phyloP scores from a whole-genome alignment of 2,113 vertebrate species.

The Epinephelus fuscoguttatus region DNA sequence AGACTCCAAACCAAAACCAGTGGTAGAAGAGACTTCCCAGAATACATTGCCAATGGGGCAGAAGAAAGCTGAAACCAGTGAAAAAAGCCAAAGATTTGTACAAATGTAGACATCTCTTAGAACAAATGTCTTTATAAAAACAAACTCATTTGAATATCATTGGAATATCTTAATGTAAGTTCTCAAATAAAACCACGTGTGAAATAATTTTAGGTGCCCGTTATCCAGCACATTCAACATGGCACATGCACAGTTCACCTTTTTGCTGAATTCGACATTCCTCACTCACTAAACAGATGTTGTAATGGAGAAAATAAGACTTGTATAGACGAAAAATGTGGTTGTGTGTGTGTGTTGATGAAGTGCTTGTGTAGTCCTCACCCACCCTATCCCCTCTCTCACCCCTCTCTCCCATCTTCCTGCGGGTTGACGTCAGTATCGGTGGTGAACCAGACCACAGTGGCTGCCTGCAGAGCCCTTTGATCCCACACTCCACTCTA shows the following conservation, averaged over 20 bases:
- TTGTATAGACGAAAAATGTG: background rate
- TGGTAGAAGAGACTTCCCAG: constrained; percentile 31
- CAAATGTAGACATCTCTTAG: background rate
- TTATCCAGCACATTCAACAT: background rate
- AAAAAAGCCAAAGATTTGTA: background rate
- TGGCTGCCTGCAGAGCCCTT: constrained; percentile 54
- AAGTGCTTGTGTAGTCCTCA: constrained; percentile 17
- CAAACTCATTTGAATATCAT: background rate
- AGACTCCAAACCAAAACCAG: constrained; percentile 61
- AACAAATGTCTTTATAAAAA: no score
- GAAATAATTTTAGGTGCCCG: no score
- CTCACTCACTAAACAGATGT: background rate
- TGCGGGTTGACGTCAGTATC: constrained; percentile 47
- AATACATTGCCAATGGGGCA: constrained; percentile 16
- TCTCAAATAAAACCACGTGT: no score
- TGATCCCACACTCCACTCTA: constrained; percentile 63
- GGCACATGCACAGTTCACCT: background rate
- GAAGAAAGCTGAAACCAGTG: background rate
- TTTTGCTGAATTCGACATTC: background rate
- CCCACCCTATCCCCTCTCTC: constrained; percentile 11
- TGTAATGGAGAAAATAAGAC: background rate
- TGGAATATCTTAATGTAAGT: background rate
- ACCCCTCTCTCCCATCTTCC: background rate
- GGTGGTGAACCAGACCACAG: constrained; percentile 61
- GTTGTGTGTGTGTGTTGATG: background rate